These are phyloP conservation scores for Heteractis magnifica DNA, from an alignment of 92 coral and sea anemone genomes.

Conservation along the genomic window DNA sequence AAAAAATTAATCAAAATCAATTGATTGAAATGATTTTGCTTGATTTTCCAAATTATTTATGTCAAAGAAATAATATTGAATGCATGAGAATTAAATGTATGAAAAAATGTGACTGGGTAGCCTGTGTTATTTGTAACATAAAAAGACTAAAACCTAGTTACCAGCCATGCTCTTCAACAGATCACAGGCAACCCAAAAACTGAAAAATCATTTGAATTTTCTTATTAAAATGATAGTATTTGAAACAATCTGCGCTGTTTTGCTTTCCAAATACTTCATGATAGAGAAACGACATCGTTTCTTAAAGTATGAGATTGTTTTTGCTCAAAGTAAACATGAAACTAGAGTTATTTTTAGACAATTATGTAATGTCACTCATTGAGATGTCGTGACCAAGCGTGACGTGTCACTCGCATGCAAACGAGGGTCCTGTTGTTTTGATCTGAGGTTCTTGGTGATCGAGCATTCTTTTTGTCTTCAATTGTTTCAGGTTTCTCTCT, in stretches of 20 bases:
- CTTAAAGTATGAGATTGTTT: too few species aligned
- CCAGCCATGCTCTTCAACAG: background rate
- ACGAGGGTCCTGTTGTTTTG: constrained; percentile 32
- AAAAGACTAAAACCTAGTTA: background rate
- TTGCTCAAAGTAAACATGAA: background rate
- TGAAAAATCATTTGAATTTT: background rate
- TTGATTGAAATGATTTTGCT: too few species aligned
- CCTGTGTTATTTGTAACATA: background rate
- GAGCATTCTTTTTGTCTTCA: background rate
- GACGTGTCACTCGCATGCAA: constrained; percentile 22
- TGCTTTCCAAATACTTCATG: too few species aligned
- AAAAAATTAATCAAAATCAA: too few species aligned
- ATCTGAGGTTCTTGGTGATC: background rate
- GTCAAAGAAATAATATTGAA: too few species aligned
- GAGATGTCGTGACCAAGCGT: constrained; percentile 20
- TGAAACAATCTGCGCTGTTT: background rate
- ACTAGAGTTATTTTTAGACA: background rate
- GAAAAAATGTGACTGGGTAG: background rate
- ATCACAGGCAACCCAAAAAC: background rate
- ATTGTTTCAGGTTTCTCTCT: background rate
- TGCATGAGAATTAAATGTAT: too few species aligned
- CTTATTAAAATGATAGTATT: background rate
- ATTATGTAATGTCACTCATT: background rate
- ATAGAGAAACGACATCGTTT: too few species aligned
- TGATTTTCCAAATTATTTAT: too few species aligned